Evolutionary conservation across 1,140 invertebrate genomes (phyloP), one percentile per base, ranked within the genome.

Genomic region (Camponotus pennsylvanicus): DNA sequence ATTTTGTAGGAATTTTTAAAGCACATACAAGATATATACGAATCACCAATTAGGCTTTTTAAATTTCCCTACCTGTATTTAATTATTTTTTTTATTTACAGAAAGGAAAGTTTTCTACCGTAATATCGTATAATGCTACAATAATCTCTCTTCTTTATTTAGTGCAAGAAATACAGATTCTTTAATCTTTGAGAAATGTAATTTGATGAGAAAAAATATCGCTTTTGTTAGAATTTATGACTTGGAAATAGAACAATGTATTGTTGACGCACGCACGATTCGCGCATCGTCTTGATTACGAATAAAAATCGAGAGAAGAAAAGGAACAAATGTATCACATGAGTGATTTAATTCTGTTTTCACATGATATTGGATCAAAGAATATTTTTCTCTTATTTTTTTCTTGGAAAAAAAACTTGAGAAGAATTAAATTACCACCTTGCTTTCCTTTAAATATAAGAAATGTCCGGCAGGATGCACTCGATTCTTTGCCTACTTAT

Each of bases 281-380:
- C 8, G 11, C 18, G 18, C 66, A 85, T 78, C 59, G 13, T 42
- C 40, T 79, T 67, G 55, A 77, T 71, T 49, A 32, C 76, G 63
- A 63, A 69, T 64, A 63, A 70, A 71, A 86, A 49, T 66, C 8
- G 37, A 66, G 27, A 7, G 11, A 70, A 40, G 73, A 77, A 42
- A 70, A 61, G 21, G 2, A 21, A 45, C 52, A 27, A 67, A 82
- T 27, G 45, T 83, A n/a, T 77, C 57, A 55, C 37, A 67, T 52
- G 40, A 63, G 52, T 52, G 88, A 73, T 73, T 82, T 88, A 88
- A 90, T 90, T 89, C 80, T 76, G 84, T 89, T 89, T 87, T 69
- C 52, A 9, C 34, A 21, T 67, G 80, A 88, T 71, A 87, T 37
- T 52, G 75, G 78, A 79, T 82, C 55, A 57, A 63, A 69, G 71